phyloP scores from a whole-genome alignment of 2,113 vertebrate genomes.

The Picathartes gymnocephalus region DNA sequence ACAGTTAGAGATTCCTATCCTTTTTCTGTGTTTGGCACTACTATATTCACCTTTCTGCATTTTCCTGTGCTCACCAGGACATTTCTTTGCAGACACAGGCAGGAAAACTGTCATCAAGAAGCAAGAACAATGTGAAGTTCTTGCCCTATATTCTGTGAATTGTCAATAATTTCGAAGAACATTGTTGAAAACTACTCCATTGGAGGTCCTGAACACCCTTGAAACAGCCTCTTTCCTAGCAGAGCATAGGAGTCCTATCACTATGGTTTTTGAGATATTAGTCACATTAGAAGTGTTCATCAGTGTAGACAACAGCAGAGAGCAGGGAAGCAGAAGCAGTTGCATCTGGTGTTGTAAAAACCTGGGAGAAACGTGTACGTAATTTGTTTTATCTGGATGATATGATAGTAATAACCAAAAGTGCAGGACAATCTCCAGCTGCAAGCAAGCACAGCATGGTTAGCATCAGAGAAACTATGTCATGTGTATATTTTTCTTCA shows the following conservation, averaged over 20 bases:
- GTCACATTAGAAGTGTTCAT: not conserved
- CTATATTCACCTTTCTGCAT: not conserved
- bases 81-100: not conserved
- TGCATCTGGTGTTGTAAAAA: not conserved
- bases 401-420: not conserved
- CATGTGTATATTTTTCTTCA: not conserved
- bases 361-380: not conserved
- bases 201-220: not conserved
- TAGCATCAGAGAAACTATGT: not conserved
- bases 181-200: not conserved
- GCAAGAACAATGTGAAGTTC: not conserved
- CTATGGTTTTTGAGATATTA: not conserved
- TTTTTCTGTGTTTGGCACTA: not conserved
- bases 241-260: not conserved
- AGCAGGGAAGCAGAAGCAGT: not conserved
- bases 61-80: not conserved
- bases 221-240: not conserved
- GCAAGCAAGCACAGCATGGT: not conserved
- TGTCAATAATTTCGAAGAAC: not conserved
- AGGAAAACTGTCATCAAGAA: not conserved
- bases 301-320: not conserved
- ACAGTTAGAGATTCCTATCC: not conserved
- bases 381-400: not conserved
- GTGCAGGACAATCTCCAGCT: not conserved
- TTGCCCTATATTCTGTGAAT: not conserved